phyloP scores from a whole-genome alignment of 2,888 invertebrate species.

The Asteroscopus sphinx region DNA sequence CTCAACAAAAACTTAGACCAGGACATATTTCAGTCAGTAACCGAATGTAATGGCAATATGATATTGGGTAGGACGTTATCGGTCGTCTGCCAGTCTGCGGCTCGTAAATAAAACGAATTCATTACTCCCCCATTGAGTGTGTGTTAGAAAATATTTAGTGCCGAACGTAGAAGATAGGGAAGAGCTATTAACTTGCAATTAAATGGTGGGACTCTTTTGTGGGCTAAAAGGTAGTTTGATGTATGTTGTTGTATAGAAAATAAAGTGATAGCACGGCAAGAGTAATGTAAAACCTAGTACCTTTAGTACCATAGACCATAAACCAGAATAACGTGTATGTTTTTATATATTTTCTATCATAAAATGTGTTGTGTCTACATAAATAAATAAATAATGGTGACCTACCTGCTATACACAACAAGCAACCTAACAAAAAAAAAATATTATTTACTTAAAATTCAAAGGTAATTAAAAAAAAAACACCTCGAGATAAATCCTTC shows the following conservation, averaged over 20 bases:
- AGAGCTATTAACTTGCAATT: constrained; percentile 58
- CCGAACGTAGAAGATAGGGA: constrained; percentile 63
- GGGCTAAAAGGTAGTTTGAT: constrained; percentile 4
- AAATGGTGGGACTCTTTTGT: constrained; percentile 43
- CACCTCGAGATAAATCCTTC: too few relatives aligned
- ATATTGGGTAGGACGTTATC: constrained; percentile 81
- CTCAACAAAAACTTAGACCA: constrained; percentile 53
- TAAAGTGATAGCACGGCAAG: not conserved
- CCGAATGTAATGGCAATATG: constrained; percentile 78
- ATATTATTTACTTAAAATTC: too few relatives aligned
- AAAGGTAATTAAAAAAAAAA: too few relatives aligned
- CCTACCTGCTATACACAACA: too few relatives aligned
- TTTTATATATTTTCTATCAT: too few relatives aligned
- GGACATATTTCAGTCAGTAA: constrained; percentile 70
- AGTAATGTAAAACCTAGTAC: too few relatives aligned
- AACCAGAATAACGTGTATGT: too few relatives aligned
- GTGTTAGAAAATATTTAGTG: constrained; percentile 77
- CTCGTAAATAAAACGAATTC: constrained; percentile 82
- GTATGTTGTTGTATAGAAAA: constrained; percentile 5
- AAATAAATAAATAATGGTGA: too few relatives aligned
- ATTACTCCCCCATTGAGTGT: constrained; percentile 74
- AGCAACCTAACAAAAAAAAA: too few relatives aligned
- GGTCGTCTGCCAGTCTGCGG: constrained; percentile 76
- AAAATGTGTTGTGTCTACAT: too few relatives aligned
- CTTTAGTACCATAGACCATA: too few relatives aligned